These are phyloP conservation scores for Myxocyprinus asiaticus DNA, from an alignment of 2,113 vertebrate genomes.

Conservation along the genomic window DNA sequence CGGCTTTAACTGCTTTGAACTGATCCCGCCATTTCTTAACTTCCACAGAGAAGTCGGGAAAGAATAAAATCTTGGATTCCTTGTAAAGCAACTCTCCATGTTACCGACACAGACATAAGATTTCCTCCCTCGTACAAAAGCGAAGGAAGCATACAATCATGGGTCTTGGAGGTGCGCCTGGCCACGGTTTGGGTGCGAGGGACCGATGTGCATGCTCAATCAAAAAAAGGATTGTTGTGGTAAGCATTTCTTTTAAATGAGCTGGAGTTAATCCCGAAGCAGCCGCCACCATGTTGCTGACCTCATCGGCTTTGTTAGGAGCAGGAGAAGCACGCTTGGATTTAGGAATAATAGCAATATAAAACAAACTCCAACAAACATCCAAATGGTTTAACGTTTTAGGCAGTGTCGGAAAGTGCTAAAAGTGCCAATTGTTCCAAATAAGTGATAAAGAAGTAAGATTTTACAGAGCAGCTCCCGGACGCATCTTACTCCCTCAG, in stretches of 20 bases:
- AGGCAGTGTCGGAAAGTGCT: not conserved
- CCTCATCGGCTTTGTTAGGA: not conserved
- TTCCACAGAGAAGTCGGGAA: not conserved
- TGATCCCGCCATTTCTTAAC: not conserved
- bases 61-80: not conserved
- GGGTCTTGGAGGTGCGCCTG: too few species aligned
- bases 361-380: not conserved
- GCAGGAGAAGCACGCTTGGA: not conserved
- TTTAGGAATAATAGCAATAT: not conserved
- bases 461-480: constrained; percentile 1
- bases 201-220: not conserved
- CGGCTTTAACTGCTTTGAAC: not conserved
- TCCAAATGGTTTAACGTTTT: not conserved
- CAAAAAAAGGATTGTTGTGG: not conserved
- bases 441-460: not conserved
- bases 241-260: constrained; percentile 1
- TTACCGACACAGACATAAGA: too few species aligned
- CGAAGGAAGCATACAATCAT: too few species aligned
- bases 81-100: not conserved
- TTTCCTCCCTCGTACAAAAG: too few species aligned
- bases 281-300: not conserved
- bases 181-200: too few species aligned
- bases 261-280: not conserved
- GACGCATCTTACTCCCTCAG: not conserved
- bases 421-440: not conserved